These are phyloP conservation scores for Sthenelais limicola DNA, from an alignment of 2,888 invertebrate genomes.

Conservation along the genomic window DNA sequence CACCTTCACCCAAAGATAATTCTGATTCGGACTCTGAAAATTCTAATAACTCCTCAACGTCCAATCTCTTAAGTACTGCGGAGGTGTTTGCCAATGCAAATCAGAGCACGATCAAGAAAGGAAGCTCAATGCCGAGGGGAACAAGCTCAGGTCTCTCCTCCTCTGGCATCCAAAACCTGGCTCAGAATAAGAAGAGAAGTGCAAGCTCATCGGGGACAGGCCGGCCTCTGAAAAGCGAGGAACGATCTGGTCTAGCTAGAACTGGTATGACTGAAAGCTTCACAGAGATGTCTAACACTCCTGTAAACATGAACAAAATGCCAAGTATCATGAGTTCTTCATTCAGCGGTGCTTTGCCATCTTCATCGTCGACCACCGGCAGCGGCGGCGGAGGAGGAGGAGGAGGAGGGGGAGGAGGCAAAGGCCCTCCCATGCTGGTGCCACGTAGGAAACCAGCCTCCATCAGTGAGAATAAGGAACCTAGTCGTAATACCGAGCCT, in stretches of 20 bases:
- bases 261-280: constrained; percentile 19
- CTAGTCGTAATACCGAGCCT: neutral
- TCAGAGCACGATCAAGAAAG: constrained; percentile 84
- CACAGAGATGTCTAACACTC: neutral
- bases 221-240: constrained; percentile 13
- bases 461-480: neutral
- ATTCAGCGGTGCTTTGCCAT: constrained; percentile 14
- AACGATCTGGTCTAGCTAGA: neutral
- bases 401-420: too few relatives aligned
- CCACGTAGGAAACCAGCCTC: neutral
- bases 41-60: constrained; percentile 55
- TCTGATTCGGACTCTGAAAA: constrained; percentile 56
- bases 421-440: constrained; percentile 28
- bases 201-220: constrained; percentile 22
- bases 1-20: constrained; percentile 58
- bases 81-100: constrained; percentile 86
- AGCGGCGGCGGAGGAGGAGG: too few relatives aligned
- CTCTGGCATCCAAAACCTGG: neutral
- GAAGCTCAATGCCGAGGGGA: constrained; percentile 58
- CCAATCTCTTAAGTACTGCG: constrained; percentile 76
- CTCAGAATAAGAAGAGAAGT: constrained; percentile 19
- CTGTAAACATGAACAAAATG: neutral
- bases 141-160: constrained; percentile 12
- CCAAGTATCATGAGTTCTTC: constrained; percentile 26
- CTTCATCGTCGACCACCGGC: neutral